These are phyloP conservation scores for Chaetodon auriga DNA, from an alignment of 2,113 vertebrate species.

Conservation along the genomic window DNA sequence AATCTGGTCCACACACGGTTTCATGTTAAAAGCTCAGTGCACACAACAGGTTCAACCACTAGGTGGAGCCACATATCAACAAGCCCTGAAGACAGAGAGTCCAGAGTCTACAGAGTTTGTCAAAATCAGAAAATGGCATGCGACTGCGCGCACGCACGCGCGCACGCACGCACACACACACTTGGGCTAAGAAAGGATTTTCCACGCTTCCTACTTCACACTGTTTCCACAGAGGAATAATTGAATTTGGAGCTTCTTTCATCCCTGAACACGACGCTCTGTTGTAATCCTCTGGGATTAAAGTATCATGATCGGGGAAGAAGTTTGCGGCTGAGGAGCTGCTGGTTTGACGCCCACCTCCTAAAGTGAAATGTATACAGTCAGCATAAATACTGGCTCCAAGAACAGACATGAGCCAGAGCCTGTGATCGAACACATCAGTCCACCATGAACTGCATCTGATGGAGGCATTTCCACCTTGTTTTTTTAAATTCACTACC, in stretches of 20 bases:
- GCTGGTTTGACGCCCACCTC: not conserved
- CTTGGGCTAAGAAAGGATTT: constrained; percentile 36
- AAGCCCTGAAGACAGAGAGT: not conserved
- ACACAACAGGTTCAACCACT: not conserved
- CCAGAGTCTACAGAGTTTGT: not conserved
- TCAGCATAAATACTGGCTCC: not conserved
- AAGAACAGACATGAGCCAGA: not conserved
- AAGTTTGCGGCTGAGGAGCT: not conserved
- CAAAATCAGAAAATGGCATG: not conserved
- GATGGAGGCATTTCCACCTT: not conserved
- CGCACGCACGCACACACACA: constrained; percentile 21
- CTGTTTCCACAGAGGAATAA: constrained; percentile 34
- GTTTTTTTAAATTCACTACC: not conserved
- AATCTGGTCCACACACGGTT: not conserved
- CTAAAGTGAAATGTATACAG: not conserved
- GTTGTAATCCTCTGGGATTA: constrained; percentile 55
- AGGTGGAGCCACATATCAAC: constrained; percentile 51
- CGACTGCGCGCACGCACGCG: not conserved
- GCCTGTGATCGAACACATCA: not conserved
- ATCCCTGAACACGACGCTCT: constrained; percentile 31
- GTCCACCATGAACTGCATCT: too few relatives aligned
- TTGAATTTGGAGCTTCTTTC: constrained; percentile 45
- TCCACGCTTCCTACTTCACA: constrained; percentile 25
- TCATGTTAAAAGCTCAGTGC: not conserved
- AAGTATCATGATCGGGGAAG: constrained; percentile 4